Conservation (phyloP, 1,140 invertebrate species). For the Tetramorium parvispinum region DNA sequence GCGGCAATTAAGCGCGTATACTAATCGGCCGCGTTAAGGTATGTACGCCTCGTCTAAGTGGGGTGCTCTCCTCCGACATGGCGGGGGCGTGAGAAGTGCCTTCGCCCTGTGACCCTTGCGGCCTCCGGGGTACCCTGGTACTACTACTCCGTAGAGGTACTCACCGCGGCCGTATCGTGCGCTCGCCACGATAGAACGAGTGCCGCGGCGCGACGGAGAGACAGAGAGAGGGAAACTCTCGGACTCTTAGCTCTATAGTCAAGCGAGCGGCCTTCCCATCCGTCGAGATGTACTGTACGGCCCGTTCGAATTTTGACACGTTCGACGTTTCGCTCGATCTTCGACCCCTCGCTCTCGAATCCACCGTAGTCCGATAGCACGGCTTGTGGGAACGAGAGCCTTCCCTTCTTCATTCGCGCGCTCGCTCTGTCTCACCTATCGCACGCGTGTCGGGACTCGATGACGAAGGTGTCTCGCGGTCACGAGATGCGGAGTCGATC, state of each 20-base stretch:
- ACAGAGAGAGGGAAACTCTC: slow-evolving; percentile 61
- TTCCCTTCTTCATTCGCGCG: slow-evolving; percentile 50
- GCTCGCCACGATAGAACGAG: slow-evolving; percentile 35
- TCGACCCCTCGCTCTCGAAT: slow-evolving; percentile 76
- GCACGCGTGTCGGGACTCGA: slow-evolving; percentile 30
- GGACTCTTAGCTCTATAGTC: slow-evolving; percentile 7
- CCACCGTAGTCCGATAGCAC: slow-evolving; percentile 56
- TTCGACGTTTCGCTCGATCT: slow-evolving; percentile 83
- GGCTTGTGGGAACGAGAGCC: slow-evolving; percentile 67
- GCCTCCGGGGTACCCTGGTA: slow-evolving; percentile 76
- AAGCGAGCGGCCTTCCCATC: slow-evolving; percentile 58
- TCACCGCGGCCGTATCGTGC: slow-evolving; percentile 70
- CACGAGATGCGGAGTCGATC: not conserved
- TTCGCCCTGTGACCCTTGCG: slow-evolving; percentile 85
- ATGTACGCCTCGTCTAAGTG: slow-evolving; percentile 82
- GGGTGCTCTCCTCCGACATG: slow-evolving; percentile 80
- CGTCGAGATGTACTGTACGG: slow-evolving; percentile 57
- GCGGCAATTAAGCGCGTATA: slow-evolving; percentile 84
- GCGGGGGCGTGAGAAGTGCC: slow-evolving; percentile 86
- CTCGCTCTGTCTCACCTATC: slow-evolving; percentile 73
- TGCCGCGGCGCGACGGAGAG: slow-evolving; percentile 1
- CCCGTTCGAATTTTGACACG: slow-evolving; percentile 85
- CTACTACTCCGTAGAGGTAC: slow-evolving; percentile 73
- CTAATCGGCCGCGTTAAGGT: slow-evolving; percentile 83
- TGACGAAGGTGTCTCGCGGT: slow-evolving; percentile 28